phyloP scores from a whole-genome alignment of 2,797 vertebrate species.

The Brachyrhaphis roseni region DNA sequence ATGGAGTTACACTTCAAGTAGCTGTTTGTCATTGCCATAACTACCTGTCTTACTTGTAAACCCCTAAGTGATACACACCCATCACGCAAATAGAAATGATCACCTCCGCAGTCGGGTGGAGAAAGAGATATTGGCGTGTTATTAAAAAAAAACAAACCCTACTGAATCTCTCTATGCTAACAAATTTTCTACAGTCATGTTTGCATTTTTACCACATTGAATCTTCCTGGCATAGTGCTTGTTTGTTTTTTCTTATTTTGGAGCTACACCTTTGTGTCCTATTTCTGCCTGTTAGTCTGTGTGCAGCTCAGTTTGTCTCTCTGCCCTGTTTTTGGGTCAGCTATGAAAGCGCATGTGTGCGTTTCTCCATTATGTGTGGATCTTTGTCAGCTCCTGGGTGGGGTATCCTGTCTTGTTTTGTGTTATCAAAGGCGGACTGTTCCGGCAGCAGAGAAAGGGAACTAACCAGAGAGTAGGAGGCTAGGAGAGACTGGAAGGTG shows the following conservation, averaged over 20 bases:
- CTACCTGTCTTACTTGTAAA: conserved; percentile 28
- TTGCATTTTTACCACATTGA: not conserved
- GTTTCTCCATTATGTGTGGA: conserved; percentile 19
- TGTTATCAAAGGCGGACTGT: conserved; percentile 59
- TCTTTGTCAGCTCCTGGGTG: conserved; percentile 58
- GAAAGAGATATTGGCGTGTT: conserved; percentile 37
- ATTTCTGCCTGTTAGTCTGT: conserved; percentile 43
- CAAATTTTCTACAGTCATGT: not conserved
- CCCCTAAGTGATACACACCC: conserved; percentile 24
- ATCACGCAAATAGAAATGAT: conserved; percentile 16
- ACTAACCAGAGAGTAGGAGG: conserved; percentile 33
- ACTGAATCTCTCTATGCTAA: not conserved
- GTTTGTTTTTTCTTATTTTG: conserved; percentile 43
- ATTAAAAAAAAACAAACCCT: conserved; percentile 25
- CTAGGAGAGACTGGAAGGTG: conserved; percentile 28
- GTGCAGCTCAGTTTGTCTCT: conserved; percentile 42
- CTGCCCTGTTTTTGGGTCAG: conserved; percentile 45
- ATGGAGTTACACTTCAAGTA: conserved; percentile 22
- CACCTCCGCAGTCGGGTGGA: conserved; percentile 31
- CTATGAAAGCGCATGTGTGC: conserved; percentile 15
- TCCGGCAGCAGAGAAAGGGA: conserved; percentile 38
- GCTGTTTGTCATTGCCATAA: conserved; percentile 32
- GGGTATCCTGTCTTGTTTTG: conserved; percentile 59
- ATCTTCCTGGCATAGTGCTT: not conserved
- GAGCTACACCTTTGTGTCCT: conserved; percentile 32